phyloP scores from a whole-genome alignment of 2,113 vertebrate genomes.

The Panurus biarmicus region DNA sequence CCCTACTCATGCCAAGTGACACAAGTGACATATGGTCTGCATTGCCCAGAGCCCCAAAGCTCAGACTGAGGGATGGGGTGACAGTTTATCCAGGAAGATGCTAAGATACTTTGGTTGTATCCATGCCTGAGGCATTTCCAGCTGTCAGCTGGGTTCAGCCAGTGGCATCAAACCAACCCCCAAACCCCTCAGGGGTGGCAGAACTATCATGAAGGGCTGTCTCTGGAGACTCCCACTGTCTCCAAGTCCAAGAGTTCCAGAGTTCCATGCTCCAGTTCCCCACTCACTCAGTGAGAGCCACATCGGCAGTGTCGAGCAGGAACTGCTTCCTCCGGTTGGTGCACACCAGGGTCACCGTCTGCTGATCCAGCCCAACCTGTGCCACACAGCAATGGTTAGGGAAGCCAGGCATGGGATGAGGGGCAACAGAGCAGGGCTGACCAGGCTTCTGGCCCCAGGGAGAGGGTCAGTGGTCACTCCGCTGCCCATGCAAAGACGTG shows the following conservation, averaged over 20 bases:
- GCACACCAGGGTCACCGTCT: constrained; percentile 88
- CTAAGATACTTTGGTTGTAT: neutral
- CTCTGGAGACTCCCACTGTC: neutral
- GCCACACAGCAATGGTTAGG: neutral
- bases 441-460: neutral
- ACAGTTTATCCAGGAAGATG: neutral
- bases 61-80: neutral
- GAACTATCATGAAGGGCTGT: neutral
- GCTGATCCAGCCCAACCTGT: constrained; percentile 94
- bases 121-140: neutral
- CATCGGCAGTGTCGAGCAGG: constrained; percentile 87
- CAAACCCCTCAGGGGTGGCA: neutral
- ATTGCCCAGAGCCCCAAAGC: neutral
- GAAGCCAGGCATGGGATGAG: neutral
- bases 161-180: neutral
- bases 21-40: accelerated
- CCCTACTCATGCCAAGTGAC: neutral
- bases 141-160: neutral
- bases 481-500: accelerated
- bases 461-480: neutral
- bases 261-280: accelerated
- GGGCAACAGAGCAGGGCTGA: neutral
- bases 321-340: constrained; percentile 93
- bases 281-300: constrained; percentile 85
- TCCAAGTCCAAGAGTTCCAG: neutral